Percentiles rank a stretch among this genome's conserved stretches.
Conservation (phyloP, 2,797 vertebrate species). For the Sebastes goodei region DNA sequence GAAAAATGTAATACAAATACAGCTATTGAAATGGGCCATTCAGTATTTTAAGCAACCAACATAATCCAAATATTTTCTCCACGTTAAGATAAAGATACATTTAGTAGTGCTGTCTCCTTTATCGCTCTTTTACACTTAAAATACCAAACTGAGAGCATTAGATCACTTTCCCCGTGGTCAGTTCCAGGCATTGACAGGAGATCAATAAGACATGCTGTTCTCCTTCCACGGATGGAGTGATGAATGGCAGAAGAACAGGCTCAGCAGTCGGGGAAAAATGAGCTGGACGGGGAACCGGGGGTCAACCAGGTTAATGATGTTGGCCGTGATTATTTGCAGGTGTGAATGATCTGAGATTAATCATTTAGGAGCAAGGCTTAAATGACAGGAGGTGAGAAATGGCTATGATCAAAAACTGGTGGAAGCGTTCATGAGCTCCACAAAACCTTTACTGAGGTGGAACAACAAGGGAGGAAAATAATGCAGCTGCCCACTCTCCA, state of each 20-base stretch:
- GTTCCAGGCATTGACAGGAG: slow-evolving; percentile 72
- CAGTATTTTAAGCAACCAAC: background rate
- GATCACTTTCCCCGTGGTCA: slow-evolving; percentile 69
- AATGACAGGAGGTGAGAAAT: slow-evolving; percentile 66
- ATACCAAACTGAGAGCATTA: slow-evolving; percentile 43
- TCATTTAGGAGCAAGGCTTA: slow-evolving; percentile 58
- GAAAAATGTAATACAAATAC: background rate
- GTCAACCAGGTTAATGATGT: slow-evolving; percentile 76
- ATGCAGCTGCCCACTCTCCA: slow-evolving; percentile 5
- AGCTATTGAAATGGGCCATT: background rate
- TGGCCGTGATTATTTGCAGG: slow-evolving; percentile 75
- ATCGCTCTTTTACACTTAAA: slow-evolving; percentile 31
- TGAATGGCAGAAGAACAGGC: slow-evolving; percentile 72
- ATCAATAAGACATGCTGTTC: slow-evolving; percentile 80
- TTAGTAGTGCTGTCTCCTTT: background rate
- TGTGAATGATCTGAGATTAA: slow-evolving; percentile 74
- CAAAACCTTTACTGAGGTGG: slow-evolving; percentile 40
- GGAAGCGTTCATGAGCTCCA: slow-evolving; percentile 48
- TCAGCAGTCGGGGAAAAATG: slow-evolving; percentile 66
- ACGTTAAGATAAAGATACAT: background rate
- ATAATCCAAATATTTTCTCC: background rate
- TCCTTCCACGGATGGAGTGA: slow-evolving; percentile 71
- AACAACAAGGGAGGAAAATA: slow-evolving; percentile 27
- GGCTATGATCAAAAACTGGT: slow-evolving; percentile 57
- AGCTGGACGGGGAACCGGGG: slow-evolving; percentile 59